Evolutionary conservation across 2,888 invertebrate species (phyloP).

Genomic region (Dexiosoma caninum): DNA sequence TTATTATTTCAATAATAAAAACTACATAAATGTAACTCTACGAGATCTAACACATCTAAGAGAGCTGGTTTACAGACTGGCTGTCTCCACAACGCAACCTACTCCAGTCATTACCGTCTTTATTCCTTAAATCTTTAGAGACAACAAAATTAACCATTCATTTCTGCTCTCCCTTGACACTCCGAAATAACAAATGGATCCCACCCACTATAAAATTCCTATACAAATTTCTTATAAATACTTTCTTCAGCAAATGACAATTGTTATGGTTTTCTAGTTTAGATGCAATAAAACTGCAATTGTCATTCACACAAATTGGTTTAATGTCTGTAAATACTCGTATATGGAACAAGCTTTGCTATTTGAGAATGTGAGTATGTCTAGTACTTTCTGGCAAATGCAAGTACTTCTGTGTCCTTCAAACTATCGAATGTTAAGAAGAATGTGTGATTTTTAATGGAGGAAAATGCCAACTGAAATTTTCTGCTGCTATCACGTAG

Average conservation of each 20-base stretch:
- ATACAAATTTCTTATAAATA: not conserved
- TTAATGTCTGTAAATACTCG: not conserved
- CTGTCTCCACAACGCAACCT: too few species aligned
- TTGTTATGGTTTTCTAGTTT: slow-evolving; percentile 20
- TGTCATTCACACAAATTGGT: slow-evolving; percentile 1
- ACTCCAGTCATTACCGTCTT: too few species aligned
- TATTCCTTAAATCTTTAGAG: too few species aligned
- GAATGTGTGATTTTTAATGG: slow-evolving; percentile 17
- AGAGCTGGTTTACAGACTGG: too few species aligned
- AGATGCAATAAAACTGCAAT: slow-evolving; percentile 2
- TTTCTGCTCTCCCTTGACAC: too few species aligned
- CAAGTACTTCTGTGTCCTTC: not conserved
- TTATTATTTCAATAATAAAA: too few species aligned
- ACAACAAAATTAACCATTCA: too few species aligned
- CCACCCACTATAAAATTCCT: not conserved
- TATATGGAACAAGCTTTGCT: not conserved
- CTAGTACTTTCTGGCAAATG: slow-evolving; percentile 1
- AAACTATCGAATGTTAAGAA: not conserved
- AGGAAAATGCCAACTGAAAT: slow-evolving; percentile 10
- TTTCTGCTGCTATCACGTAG: not conserved
- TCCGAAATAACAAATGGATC: not conserved
- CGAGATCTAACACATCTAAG: too few species aligned
- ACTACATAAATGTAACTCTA: too few species aligned
- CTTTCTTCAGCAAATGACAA: slow-evolving; percentile 1
- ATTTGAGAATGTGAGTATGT: not conserved